These are phyloP conservation scores for Bactericera cockerelli DNA, from an alignment of 1,140 invertebrate genomes.

Conservation along the genomic window DNA sequence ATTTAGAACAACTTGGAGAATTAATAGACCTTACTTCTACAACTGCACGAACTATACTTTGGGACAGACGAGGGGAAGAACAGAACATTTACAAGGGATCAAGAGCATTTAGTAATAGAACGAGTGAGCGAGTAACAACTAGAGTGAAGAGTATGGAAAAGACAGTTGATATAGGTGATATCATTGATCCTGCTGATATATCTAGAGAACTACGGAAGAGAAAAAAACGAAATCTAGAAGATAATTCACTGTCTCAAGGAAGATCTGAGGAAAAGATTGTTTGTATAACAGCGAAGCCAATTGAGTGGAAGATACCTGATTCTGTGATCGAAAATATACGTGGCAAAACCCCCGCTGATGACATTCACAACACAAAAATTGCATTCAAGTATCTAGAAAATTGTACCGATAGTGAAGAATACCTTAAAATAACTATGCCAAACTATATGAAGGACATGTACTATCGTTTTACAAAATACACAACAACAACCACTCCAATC, in stretches of 20 bases:
- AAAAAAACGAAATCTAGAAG: not conserved
- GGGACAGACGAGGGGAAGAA: not conserved
- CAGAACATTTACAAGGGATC: too few relatives aligned
- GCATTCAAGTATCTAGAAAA: not conserved
- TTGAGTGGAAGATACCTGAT: not conserved
- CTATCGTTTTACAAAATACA: not conserved
- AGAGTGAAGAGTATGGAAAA: not conserved
- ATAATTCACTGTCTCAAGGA: not conserved
- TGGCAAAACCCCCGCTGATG: not conserved
- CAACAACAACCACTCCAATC: not conserved
- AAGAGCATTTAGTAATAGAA: too few relatives aligned
- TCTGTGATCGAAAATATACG: not conserved
- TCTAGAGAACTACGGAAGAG: not conserved
- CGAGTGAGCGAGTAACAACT: too few relatives aligned
- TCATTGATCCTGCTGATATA: constrained; percentile 1
- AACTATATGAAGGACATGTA: constrained; percentile 3
- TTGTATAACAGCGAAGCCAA: not conserved
- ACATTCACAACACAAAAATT: not conserved
- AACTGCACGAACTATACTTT: not conserved
- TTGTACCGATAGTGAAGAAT: constrained; percentile 4
- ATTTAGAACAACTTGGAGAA: not conserved
- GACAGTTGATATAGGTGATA: not conserved
- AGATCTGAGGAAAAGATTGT: not conserved
- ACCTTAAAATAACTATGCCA: not conserved
- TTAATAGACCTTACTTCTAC: not conserved